These are phyloP conservation scores for Galeruca laticollis DNA, from an alignment of 2,888 invertebrate species.

Conservation along the genomic window DNA sequence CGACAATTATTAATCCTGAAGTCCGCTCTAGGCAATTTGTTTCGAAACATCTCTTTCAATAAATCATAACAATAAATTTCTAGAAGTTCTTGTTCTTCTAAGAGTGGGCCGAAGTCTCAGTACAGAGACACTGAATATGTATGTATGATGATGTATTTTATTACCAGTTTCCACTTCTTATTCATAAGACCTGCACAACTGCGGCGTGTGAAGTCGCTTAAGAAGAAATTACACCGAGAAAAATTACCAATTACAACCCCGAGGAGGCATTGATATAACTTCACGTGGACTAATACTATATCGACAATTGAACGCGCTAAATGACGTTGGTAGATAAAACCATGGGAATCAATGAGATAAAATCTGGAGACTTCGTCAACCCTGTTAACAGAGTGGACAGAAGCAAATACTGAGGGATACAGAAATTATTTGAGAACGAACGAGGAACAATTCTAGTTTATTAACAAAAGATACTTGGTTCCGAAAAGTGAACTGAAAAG, in stretches of 20 bases:
- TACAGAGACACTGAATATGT: conserved; percentile 42
- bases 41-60: conserved; percentile 38
- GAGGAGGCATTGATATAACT: no score
- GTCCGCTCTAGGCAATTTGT: conserved; percentile 37
- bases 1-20: conserved; percentile 36
- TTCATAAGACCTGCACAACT: conserved; percentile 43
- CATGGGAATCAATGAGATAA: no score
- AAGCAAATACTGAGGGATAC: no score
- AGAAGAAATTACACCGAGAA: conserved; percentile 21
- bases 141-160: conserved; percentile 43
- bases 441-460: no score
- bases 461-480: no score
- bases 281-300: no score
- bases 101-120: conserved; percentile 41
- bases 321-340: no score
- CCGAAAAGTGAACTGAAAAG: no score
- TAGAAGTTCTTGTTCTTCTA: conserved; percentile 37
- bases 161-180: conserved; percentile 41
- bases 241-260: background rate
- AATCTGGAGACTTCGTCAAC: no score
- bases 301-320: no score
- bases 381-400: no score
- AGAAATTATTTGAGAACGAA: no score
- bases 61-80: conserved; percentile 44
- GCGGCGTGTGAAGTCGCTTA: conserved; percentile 28